Percentiles rank a stretch among this genome's conserved stretches.
Evolutionary conservation across 2,888 invertebrate genomes (phyloP).

Genomic region (Epirrita christyi): DNA sequence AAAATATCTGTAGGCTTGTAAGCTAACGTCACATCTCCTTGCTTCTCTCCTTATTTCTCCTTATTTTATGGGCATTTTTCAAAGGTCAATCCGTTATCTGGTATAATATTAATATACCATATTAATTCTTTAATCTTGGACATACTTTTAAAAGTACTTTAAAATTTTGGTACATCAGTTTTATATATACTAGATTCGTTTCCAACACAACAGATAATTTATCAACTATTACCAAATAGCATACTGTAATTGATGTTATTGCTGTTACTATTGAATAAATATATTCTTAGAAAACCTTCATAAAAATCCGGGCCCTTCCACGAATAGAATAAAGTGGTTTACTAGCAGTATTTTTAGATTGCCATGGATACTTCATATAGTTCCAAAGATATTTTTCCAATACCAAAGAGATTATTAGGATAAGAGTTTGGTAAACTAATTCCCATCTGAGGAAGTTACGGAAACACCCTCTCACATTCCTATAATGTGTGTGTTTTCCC

Average conservation of each 20-base stretch:
- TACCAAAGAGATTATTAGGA: conserved; percentile 19
- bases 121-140: neutral
- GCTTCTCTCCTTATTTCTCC: neutral
- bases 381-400: conserved; percentile 8
- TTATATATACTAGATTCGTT: too few species aligned
- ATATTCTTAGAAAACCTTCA: neutral
- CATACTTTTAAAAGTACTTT: too few species aligned
- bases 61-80: neutral
- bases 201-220: too few species aligned
- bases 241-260: neutral
- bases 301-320: neutral
- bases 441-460: conserved; percentile 17
- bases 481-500: conserved; percentile 21
- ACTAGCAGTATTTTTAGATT: neutral
- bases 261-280: neutral
- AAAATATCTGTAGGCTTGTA: conserved; percentile 15
- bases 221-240: too few species aligned
- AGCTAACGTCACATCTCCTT: neutral
- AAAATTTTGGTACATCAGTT: too few species aligned
- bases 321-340: neutral
- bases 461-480: conserved; percentile 8
- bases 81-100: neutral
- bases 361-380: conserved; percentile 5
- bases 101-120: neutral
- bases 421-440: conserved; percentile 25